Evolutionary conservation across 2,888 invertebrate species (phyloP), one percentile per base, ranked within the genome.

Genomic region (Uloborus plumipes): DNA sequence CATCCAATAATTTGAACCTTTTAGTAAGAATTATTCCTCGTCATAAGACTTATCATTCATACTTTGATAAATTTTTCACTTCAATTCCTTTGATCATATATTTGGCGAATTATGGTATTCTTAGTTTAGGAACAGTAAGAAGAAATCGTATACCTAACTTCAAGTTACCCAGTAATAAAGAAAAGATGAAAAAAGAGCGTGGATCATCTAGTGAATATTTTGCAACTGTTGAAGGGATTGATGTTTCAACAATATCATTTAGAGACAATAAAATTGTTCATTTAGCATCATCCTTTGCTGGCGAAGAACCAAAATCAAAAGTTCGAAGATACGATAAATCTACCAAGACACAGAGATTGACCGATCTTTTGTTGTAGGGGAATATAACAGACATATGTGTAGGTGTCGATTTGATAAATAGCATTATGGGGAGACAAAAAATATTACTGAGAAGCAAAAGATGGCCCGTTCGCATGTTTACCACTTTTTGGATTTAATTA

Each of bases 401-500:
- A n/a, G 66, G 66, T 13, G 66, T 66, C 11, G 66, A 66, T 39
- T 14, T 66, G 6, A n/a, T 66, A 15, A 22, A 66, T 50, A 31
- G 39, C 1, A 15, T 66, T 1, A 18, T 66, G 16, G 66, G 66
- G 15, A 66, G 18, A n/a, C n/a, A n/a, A n/a, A n/a, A n/a, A n/a
- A n/a, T n/a, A n/a, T n/a, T n/a, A n/a, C n/a, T n/a, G n/a, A n/a
- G n/a, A n/a, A n/a, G n/a, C n/a, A n/a, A n/a, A n/a, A n/a, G n/a
- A n/a, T n/a, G n/a, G n/a, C n/a, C 50, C 13, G 58, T 85, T 0
- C 49, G 84, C 51, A 58, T 77, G 9, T 71, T 85, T 73, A 72
- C 66, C 82, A 84, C 67, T 81, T 82, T 53, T 53, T 85, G 73
- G 78, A 85, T 70, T 31, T 85, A 31, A 66, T 66, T 50, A 47